Conservation (phyloP, 1,140 invertebrate species). For the Bombus confusus region DNA sequence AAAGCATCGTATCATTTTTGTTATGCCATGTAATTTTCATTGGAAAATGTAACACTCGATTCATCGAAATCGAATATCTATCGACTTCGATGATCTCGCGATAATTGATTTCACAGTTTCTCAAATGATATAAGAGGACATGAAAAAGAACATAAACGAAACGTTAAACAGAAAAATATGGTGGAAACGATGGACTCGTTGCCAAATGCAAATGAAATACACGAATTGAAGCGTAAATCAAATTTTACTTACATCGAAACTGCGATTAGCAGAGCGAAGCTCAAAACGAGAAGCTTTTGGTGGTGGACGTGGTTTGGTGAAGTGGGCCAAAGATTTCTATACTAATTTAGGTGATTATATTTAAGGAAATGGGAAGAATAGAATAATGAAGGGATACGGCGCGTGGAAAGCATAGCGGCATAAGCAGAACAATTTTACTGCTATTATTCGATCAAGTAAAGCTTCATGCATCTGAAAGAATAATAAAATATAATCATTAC, state of each 20-base stretch:
- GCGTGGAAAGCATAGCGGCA: slow-evolving; percentile 81
- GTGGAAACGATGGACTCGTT: slow-evolving; percentile 6
- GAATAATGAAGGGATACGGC: slow-evolving; percentile 62
- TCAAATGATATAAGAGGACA: not conserved
- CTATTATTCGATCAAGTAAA: slow-evolving; percentile 77
- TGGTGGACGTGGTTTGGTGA: slow-evolving; percentile 43
- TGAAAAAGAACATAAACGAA: not conserved
- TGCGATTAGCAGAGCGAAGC: slow-evolving; percentile 66
- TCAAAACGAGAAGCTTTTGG: slow-evolving; percentile 66
- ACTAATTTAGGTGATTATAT: slow-evolving; percentile 48
- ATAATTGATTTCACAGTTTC: slow-evolving; percentile 26
- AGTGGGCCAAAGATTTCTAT: slow-evolving; percentile 9
- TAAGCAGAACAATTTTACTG: slow-evolving; percentile 77
- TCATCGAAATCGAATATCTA: too few species aligned
- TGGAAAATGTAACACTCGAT: too few species aligned
- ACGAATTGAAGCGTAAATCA: not conserved
- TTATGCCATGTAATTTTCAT: too few species aligned
- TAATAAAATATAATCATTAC: slow-evolving; percentile 75
- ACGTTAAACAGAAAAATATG: not conserved
- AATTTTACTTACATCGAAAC: slow-evolving; percentile 70
- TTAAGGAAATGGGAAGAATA: slow-evolving; percentile 34
- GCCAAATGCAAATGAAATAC: slow-evolving; percentile 7
- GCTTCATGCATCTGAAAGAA: slow-evolving; percentile 82
- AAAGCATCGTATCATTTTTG: too few species aligned
- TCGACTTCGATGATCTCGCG: too few species aligned